Evolutionary conservation across 1,140 invertebrate genomes (phyloP), one percentile per base, ranked within the genome.

Genomic region (Periplaneta americana): DNA sequence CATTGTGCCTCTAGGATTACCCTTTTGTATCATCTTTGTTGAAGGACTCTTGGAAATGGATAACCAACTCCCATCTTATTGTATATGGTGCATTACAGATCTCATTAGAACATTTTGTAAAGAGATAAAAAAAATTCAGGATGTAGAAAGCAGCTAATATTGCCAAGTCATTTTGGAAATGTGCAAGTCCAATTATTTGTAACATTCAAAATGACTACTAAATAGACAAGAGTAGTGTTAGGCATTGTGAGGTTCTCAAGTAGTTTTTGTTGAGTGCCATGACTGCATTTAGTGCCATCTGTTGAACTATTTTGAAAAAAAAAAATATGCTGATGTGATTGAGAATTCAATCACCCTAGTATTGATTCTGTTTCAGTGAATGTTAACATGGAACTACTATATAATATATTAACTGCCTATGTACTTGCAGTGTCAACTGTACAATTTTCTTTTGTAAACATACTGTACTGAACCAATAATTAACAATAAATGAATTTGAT

Each of bases 361-460:
- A 81, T 78, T 48, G 75, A 80, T 66, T 78, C 75, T 81, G 76
- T 78, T 81, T 78, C 66, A 11, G 35, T 81, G 22, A 81, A 81
- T 81, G 81, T 81, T 57, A 74, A 80, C 34, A 80, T 80, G 34
- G 48, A 78, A 81, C 66, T 78, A 81, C 48, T 76, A 78, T 81
- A 81, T 81, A 76, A 57, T 81, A 81, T 39, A 81, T 48, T 81
- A 37, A 81, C 81, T 81, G 81, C 81, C 81, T 78, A 81, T 81
- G 81, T 81, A 81, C 32, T 39, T 77, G 39, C 76, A 78, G 36
- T 77, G 75, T 81, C 76, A 78, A 57, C 76, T 78, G 75, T 81
- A 81, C 81, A 81, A 75, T 81, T 81, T 81, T 81, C 81, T 81
- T 81, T 81, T 81, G 81, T 81, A 81, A 81, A 78, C 81, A 81